These are phyloP conservation scores for Eupsittula cactorum DNA, from an alignment of 2,113 vertebrate genomes.

Conservation along the genomic window DNA sequence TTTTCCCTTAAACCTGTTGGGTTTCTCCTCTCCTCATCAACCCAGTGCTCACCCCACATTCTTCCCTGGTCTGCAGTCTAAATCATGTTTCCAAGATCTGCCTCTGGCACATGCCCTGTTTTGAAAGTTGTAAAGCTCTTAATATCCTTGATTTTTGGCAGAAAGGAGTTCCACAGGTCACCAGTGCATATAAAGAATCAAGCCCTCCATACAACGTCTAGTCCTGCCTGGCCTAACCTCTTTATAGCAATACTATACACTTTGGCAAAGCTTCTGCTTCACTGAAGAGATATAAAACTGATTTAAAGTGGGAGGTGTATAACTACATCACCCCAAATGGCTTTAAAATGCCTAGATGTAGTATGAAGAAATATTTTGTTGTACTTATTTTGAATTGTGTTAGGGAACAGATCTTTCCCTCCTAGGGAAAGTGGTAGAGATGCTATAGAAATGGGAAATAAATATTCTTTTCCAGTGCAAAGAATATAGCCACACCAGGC, in stretches of 20 bases:
- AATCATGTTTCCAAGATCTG: not conserved
- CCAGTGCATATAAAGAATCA: not conserved
- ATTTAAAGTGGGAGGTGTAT: not conserved
- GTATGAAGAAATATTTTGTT: not conserved
- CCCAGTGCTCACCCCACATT: rapidly evolving
- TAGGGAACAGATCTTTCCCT: not conserved
- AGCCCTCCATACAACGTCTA: not conserved
- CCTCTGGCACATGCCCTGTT: not conserved
- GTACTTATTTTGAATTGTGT: not conserved
- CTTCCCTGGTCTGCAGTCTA: not conserved
- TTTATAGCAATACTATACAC: not conserved
- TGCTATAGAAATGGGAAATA: not conserved
- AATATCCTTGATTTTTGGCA: not conserved
- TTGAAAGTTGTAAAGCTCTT: not conserved
- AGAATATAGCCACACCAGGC: not conserved
- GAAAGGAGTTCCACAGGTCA: not conserved
- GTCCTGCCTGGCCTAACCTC: not conserved
- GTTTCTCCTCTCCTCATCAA: not conserved
- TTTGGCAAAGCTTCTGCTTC: not conserved
- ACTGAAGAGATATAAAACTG: not conserved
- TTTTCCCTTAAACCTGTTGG: not conserved
- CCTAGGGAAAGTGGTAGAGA: not conserved
- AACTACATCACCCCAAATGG: not conserved
- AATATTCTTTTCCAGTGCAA: not conserved
- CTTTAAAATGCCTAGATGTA: not conserved